Percentiles rank a stretch among this genome's conserved stretches.
Evolutionary conservation across 2,888 invertebrate genomes (phyloP).

Genomic region (Geophilus truncorum): DNA sequence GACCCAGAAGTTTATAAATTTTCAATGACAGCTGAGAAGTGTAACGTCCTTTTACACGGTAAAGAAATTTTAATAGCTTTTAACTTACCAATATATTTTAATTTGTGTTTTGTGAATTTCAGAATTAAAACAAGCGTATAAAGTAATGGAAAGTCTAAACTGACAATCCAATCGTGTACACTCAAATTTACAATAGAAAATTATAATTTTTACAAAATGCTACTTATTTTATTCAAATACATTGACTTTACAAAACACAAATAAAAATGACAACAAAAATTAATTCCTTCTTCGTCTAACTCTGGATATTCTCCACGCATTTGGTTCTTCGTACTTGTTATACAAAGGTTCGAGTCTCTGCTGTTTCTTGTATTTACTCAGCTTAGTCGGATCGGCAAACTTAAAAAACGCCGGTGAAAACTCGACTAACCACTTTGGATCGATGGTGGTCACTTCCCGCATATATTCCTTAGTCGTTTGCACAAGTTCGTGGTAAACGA

Average conservation of each 20-base stretch:
- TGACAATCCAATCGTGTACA: background rate
- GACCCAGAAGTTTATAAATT: background rate
- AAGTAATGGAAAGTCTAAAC: slow-evolving; percentile 2
- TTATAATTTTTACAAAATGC: background rate
- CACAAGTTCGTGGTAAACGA: slow-evolving; percentile 96
- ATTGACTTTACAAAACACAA: background rate
- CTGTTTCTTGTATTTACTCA: slow-evolving; percentile 98
- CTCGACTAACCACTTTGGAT: slow-evolving; percentile 98
- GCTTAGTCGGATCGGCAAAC: slow-evolving; percentile 95
- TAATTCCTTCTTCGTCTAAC: slow-evolving; percentile 82
- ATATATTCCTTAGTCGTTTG: slow-evolving; percentile 99
- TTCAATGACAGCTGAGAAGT: background rate
- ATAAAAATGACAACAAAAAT: slow-evolving; percentile 39
- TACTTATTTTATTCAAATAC: background rate
- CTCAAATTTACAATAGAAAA: background rate
- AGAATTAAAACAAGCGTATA: slow-evolving; percentile 33
- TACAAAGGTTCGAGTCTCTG: slow-evolving; percentile 95
- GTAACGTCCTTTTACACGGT: slow-evolving; percentile 20
- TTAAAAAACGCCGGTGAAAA: slow-evolving; percentile 99
- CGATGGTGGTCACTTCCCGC: slow-evolving; percentile 95
- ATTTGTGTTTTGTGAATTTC: background rate
- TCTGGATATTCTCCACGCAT: slow-evolving; percentile 97
- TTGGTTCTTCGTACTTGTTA: slow-evolving; percentile 98
- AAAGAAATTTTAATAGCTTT: background rate
- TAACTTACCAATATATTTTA: background rate